Evolutionary conservation across 2,888 invertebrate genomes (phyloP).

Genomic region (Scaptomyza reducta): DNA sequence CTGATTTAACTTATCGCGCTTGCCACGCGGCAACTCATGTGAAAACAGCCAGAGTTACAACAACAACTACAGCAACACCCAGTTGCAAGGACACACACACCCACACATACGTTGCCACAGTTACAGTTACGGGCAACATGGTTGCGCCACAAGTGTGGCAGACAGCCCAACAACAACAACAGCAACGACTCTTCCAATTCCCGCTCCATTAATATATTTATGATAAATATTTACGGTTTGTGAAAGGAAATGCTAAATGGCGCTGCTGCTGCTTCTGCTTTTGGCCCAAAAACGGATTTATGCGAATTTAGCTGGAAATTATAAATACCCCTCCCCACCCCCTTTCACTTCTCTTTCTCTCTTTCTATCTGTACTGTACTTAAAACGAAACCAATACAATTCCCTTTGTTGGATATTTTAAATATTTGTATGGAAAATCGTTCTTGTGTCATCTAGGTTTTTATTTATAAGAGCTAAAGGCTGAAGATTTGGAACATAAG

Average conservation of each 20-base stretch:
- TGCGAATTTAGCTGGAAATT: constrained; percentile 38
- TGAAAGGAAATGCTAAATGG: constrained; percentile 10
- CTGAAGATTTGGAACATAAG: no score
- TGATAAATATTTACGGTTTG: constrained; percentile 46
- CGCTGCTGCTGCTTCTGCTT: not conserved
- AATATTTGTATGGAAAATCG: not conserved
- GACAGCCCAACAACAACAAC: constrained; percentile 23
- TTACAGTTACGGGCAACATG: constrained; percentile 49
- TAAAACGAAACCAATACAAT: not conserved
- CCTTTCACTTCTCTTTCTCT: no score
- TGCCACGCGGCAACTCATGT: constrained; percentile 60
- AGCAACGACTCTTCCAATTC: not conserved
- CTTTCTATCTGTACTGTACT: no score
- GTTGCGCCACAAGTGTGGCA: constrained; percentile 44
- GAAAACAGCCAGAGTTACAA: constrained; percentile 51
- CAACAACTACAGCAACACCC: constrained; percentile 13
- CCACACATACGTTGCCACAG: constrained; percentile 9
- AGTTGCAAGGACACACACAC: constrained; percentile 24
- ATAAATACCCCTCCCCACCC: not conserved
- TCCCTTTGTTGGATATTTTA: no score
- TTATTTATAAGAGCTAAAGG: no score
- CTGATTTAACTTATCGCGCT: constrained; percentile 74
- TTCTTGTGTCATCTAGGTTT: not conserved
- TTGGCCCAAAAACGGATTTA: constrained; percentile 15
- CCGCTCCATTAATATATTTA: constrained; percentile 42